phyloP scores from a whole-genome alignment of 2,888 invertebrate species.

The Apoda limacodes region DNA sequence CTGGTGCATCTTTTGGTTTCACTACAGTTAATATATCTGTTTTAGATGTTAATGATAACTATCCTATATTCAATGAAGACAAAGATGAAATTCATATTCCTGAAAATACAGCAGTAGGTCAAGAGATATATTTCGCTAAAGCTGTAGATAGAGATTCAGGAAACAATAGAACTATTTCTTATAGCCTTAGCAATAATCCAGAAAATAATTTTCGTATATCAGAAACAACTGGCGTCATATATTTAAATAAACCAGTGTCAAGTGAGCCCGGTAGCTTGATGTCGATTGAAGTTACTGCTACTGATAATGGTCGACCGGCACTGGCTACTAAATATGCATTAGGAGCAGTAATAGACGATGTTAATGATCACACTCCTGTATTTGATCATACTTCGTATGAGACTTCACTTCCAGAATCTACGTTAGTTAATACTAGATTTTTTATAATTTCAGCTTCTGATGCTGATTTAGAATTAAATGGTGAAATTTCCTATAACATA shows the following conservation, averaged over 20 bases:
- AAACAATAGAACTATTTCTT: constrained; percentile 87
- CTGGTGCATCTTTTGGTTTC: constrained; percentile 80
- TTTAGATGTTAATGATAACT: constrained; percentile 91
- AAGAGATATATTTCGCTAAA: constrained; percentile 89
- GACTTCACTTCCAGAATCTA: constrained; percentile 90
- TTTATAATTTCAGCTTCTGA: constrained; percentile 92
- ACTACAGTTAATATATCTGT: constrained; percentile 85
- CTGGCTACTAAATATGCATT: constrained; percentile 82
- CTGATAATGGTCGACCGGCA: constrained; percentile 84
- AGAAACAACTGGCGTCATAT: constrained; percentile 89
- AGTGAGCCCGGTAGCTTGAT: constrained; percentile 79
- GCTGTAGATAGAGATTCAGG: constrained; percentile 91
- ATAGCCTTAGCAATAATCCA: constrained; percentile 83
- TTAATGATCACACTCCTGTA: constrained; percentile 95
- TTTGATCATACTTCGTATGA: constrained; percentile 94
- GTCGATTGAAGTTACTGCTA: constrained; percentile 83
- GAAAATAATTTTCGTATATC: constrained; percentile 87
- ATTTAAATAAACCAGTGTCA: constrained; percentile 83
- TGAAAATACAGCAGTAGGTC: constrained; percentile 94
- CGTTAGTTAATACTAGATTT: constrained; percentile 90
- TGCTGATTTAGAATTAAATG: constrained; percentile 85
- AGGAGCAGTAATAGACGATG: constrained; percentile 82
- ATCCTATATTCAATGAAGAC: constrained; percentile 83
- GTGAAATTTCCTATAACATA: constrained; percentile 83
- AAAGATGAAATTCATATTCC: constrained; percentile 83